phyloP scores from a whole-genome alignment of 2,797 vertebrate genomes.

The Halcyon smyrnensis region DNA sequence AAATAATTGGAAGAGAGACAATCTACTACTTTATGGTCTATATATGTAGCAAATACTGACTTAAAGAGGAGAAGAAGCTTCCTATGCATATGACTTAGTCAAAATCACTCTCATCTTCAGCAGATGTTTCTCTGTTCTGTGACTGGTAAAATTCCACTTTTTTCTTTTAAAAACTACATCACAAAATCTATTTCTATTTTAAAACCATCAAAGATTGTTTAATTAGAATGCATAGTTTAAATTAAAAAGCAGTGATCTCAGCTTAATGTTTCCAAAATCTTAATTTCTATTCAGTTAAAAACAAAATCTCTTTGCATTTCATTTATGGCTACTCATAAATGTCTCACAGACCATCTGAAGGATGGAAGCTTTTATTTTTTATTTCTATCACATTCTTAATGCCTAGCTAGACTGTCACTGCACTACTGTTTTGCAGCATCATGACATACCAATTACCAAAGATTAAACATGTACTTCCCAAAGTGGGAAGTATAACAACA shows the following conservation, averaged over 20 bases:
- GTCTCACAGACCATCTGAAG: background rate
- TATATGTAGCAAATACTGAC: rapidly evolving
- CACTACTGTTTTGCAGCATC: background rate
- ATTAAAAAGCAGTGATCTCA: background rate
- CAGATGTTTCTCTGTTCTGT: background rate
- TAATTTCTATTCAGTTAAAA: background rate
- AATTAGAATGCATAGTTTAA: background rate
- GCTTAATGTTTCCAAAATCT: background rate
- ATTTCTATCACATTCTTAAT: background rate
- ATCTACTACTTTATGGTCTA: background rate
- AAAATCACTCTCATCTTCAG: background rate
- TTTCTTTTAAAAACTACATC: background rate
- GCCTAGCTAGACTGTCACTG: background rate
- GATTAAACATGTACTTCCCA: background rate
- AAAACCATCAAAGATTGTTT: background rate
- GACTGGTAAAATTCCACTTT: rapidly evolving
- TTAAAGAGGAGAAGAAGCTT: background rate
- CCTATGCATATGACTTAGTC: background rate
- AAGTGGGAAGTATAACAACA: background rate
- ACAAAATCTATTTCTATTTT: background rate
- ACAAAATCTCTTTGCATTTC: background rate
- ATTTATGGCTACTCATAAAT: background rate
- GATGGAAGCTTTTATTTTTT: background rate
- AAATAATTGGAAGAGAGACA: background rate
- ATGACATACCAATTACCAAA: background rate